Conservation (phyloP, 2,888 invertebrate genomes). For the Cephus sareptanus region DNA sequence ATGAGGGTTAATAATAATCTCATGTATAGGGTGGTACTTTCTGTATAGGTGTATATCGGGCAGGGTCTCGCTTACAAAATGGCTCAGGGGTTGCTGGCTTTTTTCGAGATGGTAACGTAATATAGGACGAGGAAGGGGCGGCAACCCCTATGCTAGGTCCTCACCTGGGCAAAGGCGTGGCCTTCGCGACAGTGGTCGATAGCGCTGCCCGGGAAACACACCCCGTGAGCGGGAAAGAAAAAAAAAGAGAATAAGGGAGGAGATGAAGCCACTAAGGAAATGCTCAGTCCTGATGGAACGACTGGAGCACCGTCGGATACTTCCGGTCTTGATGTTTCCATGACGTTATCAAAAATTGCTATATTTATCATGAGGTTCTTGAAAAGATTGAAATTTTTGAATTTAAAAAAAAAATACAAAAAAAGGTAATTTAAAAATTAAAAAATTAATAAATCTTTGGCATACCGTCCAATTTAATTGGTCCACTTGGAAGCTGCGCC, state of each 20-base stretch:
- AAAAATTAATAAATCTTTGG: neutral
- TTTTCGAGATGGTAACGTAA: slow-evolving; percentile 5
- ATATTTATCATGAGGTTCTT: neutral
- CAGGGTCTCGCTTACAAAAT: slow-evolving; percentile 8
- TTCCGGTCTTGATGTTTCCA: neutral
- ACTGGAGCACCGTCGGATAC: neutral
- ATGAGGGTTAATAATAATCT: slow-evolving; percentile 5
- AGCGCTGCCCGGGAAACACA: slow-evolving; percentile 41
- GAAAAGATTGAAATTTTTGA: neutral
- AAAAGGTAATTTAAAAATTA: neutral
- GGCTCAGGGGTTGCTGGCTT: slow-evolving; percentile 2
- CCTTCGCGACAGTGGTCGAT: slow-evolving; percentile 57
- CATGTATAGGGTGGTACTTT: neutral
- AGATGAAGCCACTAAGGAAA: neutral
- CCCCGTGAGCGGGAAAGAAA: slow-evolving; percentile 32
- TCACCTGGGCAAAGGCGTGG: slow-evolving; percentile 65
- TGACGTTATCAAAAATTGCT: neutral
- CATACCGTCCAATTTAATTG: neutral
- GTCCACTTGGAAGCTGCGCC: neutral
- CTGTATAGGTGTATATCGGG: neutral
- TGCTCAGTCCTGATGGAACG: neutral
- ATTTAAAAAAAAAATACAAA: neutral
- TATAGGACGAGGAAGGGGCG: slow-evolving; percentile 16
- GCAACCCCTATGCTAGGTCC: slow-evolving; percentile 35
- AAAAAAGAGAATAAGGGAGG: neutral